phyloP scores from a whole-genome alignment of 1,140 invertebrate species.

The Armadillidium nasatum region DNA sequence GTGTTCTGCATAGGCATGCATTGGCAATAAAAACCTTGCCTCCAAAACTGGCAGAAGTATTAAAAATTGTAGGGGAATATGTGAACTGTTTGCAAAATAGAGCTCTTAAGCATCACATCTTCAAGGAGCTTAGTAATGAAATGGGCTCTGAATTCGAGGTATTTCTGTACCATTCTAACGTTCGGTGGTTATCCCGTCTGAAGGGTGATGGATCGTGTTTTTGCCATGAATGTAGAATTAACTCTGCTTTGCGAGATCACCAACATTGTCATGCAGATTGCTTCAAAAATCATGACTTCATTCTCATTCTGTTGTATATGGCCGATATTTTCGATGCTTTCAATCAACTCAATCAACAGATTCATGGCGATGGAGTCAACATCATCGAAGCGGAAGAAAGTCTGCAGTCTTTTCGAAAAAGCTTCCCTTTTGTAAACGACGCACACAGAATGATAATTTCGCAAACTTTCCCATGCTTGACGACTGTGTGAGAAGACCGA shows the following conservation, averaged over 20 bases:
- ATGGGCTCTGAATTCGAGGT: slow-evolving; percentile 33
- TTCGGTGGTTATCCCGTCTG: slow-evolving; percentile 25
- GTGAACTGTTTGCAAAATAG: slow-evolving; percentile 27
- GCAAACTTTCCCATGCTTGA: slow-evolving; percentile 43
- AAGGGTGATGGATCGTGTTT: slow-evolving; percentile 36
- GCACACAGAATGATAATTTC: slow-evolving; percentile 41
- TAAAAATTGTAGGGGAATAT: slow-evolving; percentile 18
- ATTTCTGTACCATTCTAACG: slow-evolving; percentile 32
- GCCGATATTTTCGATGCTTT: slow-evolving; percentile 34
- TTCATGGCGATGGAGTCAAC: slow-evolving; percentile 42
- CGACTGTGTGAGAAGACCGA: slow-evolving; percentile 31
- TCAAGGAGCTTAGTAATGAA: slow-evolving; percentile 33
- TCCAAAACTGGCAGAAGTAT: slow-evolving; percentile 26
- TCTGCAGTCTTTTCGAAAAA: slow-evolving; percentile 32
- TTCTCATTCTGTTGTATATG: slow-evolving; percentile 40
- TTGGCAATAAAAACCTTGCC: slow-evolving; percentile 23
- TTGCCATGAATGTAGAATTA: slow-evolving; percentile 35
- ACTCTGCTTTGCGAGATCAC: slow-evolving; percentile 32
- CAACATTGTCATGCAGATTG: slow-evolving; percentile 26
- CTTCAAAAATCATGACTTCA: slow-evolving; percentile 35
- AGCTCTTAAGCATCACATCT: slow-evolving; percentile 20
- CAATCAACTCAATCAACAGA: slow-evolving; percentile 35
- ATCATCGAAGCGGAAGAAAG: slow-evolving; percentile 43
- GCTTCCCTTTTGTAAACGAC: slow-evolving; percentile 38
- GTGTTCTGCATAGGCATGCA: slow-evolving; percentile 29